Conservation (phyloP, 2,888 invertebrate genomes). For the Drosophila antonietae region DNA sequence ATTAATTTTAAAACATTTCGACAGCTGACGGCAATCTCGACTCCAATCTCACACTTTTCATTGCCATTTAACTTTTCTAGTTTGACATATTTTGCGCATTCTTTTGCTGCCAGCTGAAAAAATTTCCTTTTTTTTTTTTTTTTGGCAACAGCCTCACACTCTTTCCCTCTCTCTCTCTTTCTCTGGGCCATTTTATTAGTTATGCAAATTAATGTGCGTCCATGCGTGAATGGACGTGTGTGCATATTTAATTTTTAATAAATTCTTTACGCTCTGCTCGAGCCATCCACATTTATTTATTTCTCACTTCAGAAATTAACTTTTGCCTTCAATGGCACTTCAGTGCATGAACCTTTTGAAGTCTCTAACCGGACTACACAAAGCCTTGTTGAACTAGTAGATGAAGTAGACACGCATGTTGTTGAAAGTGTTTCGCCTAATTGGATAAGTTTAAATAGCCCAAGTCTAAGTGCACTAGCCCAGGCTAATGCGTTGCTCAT, state of each 20-base stretch:
- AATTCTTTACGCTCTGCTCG: constrained; percentile 7
- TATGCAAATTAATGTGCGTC: constrained; percentile 78
- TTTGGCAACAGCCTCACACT: constrained; percentile 12
- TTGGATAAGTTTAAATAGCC: constrained; percentile 50
- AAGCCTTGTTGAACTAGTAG: constrained; percentile 9
- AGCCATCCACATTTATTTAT: constrained; percentile 5
- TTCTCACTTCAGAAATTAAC: constrained; percentile 10
- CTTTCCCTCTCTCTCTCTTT: no score
- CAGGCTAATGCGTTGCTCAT: not conserved
- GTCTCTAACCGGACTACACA: not conserved
- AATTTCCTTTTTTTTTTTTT: constrained; percentile 38
- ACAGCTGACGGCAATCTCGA: constrained; percentile 61
- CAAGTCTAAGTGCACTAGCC: not conserved
- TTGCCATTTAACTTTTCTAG: constrained; percentile 67
- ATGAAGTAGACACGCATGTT: not conserved
- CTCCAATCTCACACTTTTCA: constrained; percentile 40
- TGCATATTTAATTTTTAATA: constrained; percentile 68
- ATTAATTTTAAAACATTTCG: constrained; percentile 74
- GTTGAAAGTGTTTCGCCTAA: constrained; percentile 18
- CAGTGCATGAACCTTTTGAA: not conserved
- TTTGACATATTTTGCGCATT: constrained; percentile 69
- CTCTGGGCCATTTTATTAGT: constrained; percentile 61
- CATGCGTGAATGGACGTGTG: constrained; percentile 68
- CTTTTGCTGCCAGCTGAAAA: constrained; percentile 40
- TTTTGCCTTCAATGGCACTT: constrained; percentile 2